Conservation (phyloP, 2,113 vertebrate genomes). For the Camelus dromedarius region DNA sequence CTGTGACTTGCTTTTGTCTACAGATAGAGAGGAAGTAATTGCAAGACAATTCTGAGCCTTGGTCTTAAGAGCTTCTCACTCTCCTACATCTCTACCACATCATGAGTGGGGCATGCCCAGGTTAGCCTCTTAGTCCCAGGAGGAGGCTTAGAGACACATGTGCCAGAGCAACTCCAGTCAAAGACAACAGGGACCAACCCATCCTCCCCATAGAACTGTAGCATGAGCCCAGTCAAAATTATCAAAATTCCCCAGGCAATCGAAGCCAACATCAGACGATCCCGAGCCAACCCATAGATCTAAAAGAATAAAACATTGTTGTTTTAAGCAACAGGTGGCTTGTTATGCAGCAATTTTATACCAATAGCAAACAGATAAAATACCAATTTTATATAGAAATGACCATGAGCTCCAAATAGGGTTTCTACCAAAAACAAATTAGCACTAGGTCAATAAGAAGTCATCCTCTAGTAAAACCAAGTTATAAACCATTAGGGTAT, state of each 20-base stretch:
- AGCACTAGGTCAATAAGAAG: constrained; percentile 13
- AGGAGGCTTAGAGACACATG: background rate
- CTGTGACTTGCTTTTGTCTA: background rate
- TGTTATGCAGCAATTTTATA: background rate
- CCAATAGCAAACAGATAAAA: background rate
- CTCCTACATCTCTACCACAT: background rate
- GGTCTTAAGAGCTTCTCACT: background rate
- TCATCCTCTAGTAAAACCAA: background rate
- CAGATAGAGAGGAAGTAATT: background rate
- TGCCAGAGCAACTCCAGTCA: background rate
- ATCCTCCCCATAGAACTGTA: background rate
- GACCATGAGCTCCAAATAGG: background rate
- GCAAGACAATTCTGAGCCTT: background rate
- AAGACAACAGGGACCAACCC: background rate
- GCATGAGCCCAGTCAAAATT: background rate
- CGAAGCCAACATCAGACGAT: background rate
- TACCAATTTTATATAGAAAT: background rate
- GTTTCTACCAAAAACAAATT: background rate
- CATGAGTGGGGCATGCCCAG: background rate
- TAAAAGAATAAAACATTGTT: background rate
- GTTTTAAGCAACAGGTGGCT: background rate
- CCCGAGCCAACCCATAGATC: background rate
- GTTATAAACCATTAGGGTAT: background rate
- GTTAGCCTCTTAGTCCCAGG: background rate
- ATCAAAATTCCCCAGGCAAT: background rate